Base-by-base conservation (phyloP, 2,113 vertebrate genomes). In the Seriola quinqueradiata region DNA sequence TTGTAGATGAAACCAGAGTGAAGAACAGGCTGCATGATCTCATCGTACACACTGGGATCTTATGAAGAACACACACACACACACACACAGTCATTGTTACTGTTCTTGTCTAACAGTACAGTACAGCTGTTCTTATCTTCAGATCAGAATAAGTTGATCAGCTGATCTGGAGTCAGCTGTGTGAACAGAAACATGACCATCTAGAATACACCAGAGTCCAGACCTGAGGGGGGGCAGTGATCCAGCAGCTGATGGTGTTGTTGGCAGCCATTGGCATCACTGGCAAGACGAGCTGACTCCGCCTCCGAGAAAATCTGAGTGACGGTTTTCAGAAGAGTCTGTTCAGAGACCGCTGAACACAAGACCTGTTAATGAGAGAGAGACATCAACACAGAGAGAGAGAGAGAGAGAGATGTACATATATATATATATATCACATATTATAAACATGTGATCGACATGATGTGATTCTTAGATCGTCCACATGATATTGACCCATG, bases 1-100 rank as follows among this genome's bases (percentile, higher is more conserved):
- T 97, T 96, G 92, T 97, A 95, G 64, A 99, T 94, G 92, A 94
- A 99, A 44, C 98, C 96, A 0, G 96, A 97, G 81, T 96, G 95
- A 1, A 94, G 84, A 60, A 97, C 95, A 0, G 97, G 94, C 84
- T 98, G 97, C 0, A 95, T 96, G 93, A 99, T 98, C 91, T 99
- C 98, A 0, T 99, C 98, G 73, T 99, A 99, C 11, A 99, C 96
- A 0, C 96, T 75, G 32, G 88, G 89, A 79, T 95, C 95, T 95
- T 85, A 68, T 3, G n/a, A 61, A 8, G 36, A 19, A 52, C 21
- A 42, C 21, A 8, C 11, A 38, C 44, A 58, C 17, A 36, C 34
- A 36, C 34, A 36, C 34, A 36, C 34, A 38, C 38, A 38, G 8
- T 38, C 8, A 38, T 8, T 38, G 38, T 38, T 38, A 38, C 5